Conservation (phyloP, 2,113 vertebrate species). For the Rhegmatorhina hoffmannsi region DNA sequence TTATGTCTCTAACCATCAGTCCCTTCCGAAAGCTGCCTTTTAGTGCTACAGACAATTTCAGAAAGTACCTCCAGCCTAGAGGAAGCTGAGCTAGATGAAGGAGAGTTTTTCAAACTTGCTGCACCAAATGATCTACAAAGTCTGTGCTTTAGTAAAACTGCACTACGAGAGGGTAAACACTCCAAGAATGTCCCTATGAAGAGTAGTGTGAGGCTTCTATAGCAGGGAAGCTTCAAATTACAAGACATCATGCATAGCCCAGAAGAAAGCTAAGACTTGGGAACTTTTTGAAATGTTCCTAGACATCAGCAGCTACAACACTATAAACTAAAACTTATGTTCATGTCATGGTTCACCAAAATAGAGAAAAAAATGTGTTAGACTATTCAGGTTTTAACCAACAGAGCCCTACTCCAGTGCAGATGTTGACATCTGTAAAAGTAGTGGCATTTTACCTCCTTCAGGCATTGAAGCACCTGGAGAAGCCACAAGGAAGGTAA, state of each 20-base stretch:
- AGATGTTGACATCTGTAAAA: slow-evolving; percentile 74
- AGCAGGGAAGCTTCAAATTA: not conserved
- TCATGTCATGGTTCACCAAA: not conserved
- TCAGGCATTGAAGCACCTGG: slow-evolving; percentile 69
- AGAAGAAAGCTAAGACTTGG: not conserved
- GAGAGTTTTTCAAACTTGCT: not conserved
- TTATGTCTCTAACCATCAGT: not conserved
- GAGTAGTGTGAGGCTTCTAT: not conserved
- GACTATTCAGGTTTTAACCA: slow-evolving; percentile 64
- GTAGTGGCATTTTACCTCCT: slow-evolving; percentile 62
- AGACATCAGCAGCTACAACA: not conserved
- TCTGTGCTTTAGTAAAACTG: not conserved
- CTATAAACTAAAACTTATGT: not conserved
- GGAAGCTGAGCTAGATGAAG: not conserved
- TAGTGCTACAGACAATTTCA: not conserved
- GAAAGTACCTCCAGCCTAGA: not conserved
- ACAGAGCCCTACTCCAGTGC: slow-evolving; percentile 28
- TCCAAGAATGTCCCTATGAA: not conserved
- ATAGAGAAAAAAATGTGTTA: not conserved
- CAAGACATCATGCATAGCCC: not conserved
- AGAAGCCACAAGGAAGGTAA: slow-evolving; percentile 68
- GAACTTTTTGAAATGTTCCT: not conserved
- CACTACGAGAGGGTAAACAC: not conserved
- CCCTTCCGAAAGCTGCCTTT: not conserved
- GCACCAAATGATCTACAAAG: not conserved